Evolutionary conservation across 2,888 invertebrate species (phyloP), one percentile per base, ranked within the genome.

Genomic region (Callyntrura guangdongensis): DNA sequence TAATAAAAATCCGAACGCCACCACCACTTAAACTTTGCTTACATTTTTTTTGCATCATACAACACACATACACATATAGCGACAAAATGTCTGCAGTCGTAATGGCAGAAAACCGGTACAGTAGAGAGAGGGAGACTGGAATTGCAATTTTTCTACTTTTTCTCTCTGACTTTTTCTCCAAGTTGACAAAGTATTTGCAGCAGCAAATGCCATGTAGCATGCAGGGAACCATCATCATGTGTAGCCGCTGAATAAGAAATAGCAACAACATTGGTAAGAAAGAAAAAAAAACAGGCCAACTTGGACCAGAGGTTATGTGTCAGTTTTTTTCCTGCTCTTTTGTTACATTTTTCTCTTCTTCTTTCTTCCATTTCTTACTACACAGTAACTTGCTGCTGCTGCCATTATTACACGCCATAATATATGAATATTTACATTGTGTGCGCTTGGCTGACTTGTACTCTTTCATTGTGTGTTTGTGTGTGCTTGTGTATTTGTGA

Each of bases 351-450:
- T 74, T 17, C 56, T 56, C 53, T 25, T 45, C 22, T 17, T 67
- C 12, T 36, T 12, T 27, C 11, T 14, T 27, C 5, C 27, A 0
- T 11, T 59, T 84, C 56, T 72, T 72, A 85, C 72, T 72, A 22
- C 36, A 25, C 53, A 85, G 56, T 53, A 20, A 45, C 77, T 74
- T 53, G 47, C 74, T 74, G 20, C 74, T 74, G 22, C 12, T 85
- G 72, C 85, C 85, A 85, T 72, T 85, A 85, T 85, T 85, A 72
- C 85, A 72, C 69, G 56, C 85, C 56, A 36, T 72, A 85, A 72
- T 85, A 85, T 72, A 85, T 85, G 85, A 53, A 84, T 72, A 72
- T 85, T 85, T 85, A 53, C 85, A 85, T 82, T 81, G 61, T 59
- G 56, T 81, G 74, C n/a, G 36, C 6, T 36, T 36, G 36, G 36